These are phyloP conservation scores for Strigamia maritima DNA, from an alignment of 2,888 invertebrate species.

Conservation along the genomic window DNA sequence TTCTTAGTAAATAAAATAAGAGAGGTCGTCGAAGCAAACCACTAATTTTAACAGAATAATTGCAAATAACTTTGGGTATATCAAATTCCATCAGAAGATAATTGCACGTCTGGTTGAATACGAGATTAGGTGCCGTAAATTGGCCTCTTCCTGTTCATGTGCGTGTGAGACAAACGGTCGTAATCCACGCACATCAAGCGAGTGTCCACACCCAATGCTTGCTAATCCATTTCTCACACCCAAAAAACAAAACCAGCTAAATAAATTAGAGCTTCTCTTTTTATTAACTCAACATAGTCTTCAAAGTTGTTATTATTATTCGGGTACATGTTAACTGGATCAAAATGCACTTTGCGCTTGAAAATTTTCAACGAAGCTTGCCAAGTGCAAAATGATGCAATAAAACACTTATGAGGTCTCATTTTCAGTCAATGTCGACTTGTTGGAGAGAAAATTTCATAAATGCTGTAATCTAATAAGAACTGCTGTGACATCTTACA, in stretches of 20 bases:
- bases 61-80: conserved; percentile 16
- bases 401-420: conserved; percentile 13
- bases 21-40: neutral
- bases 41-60: neutral
- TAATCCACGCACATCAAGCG: conserved; percentile 31
- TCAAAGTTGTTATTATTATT: neutral
- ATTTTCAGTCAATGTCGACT: conserved; percentile 32
- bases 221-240: conserved; percentile 31
- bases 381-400: conserved; percentile 13
- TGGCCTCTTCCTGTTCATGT: neutral
- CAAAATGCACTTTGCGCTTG: neutral
- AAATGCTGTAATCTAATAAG: conserved; percentile 28
- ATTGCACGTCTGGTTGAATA: neutral
- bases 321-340: neutral
- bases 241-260: neutral
- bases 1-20: neutral
- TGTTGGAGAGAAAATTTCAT: conserved; percentile 1
- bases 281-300: neutral
- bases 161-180: conserved; percentile 30
- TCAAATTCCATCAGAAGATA: conserved; percentile 20
- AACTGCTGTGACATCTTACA: conserved; percentile 32
- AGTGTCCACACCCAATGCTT: conserved; percentile 9
- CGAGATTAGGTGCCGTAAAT: conserved; percentile 25
- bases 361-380: neutral
- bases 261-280: neutral